These are phyloP conservation scores for Marmota flaviventris DNA, from an alignment of 2,113 vertebrate species.

Conservation along the genomic window DNA sequence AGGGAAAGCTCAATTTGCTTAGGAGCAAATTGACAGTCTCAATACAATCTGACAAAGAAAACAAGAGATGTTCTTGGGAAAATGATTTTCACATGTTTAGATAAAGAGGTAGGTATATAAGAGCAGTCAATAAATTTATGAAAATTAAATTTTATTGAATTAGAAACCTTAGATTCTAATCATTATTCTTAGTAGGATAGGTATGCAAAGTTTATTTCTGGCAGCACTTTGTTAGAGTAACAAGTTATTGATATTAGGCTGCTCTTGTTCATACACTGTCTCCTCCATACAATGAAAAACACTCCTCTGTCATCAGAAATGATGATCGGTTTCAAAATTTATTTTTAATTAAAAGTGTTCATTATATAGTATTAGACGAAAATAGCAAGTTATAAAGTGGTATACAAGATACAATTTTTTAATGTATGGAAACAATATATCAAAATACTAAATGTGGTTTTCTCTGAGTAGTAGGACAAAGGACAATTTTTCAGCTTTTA, in stretches of 20 bases:
- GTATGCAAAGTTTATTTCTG: neutral
- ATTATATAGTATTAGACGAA: neutral
- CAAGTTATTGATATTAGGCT: neutral
- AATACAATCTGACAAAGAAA: neutral
- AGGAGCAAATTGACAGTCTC: neutral
- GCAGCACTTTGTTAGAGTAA: neutral
- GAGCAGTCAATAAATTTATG: neutral
- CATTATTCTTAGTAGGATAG: constrained; percentile 22
- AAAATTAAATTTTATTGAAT: constrained; percentile 47
- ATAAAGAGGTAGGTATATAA: neutral
- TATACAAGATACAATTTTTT: neutral
- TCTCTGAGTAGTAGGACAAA: neutral
- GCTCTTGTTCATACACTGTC: neutral
- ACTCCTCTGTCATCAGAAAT: constrained; percentile 1
- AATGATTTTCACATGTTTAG: neutral
- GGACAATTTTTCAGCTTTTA: neutral
- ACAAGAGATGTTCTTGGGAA: neutral
- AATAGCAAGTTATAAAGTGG: neutral
- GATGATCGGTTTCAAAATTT: neutral
- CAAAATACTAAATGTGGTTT: neutral
- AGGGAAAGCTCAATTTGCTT: constrained; percentile 7
- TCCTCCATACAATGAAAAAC: neutral
- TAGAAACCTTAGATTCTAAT: neutral
- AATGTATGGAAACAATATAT: neutral
- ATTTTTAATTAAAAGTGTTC: neutral